Base-by-base conservation (phyloP, 2,113 vertebrate species). In the Dicrurus megarhynchus region DNA sequence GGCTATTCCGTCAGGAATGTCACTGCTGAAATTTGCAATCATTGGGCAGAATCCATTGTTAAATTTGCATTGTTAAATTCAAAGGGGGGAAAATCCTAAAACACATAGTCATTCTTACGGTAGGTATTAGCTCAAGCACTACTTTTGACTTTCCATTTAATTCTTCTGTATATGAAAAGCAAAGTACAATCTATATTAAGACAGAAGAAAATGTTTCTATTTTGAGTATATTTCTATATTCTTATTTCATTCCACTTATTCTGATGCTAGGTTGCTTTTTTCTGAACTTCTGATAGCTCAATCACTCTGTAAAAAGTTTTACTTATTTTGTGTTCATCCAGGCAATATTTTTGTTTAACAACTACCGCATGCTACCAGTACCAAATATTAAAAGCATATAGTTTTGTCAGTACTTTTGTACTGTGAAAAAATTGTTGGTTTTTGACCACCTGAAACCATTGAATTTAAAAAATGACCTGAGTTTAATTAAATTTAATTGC, bases 31-130 rank as follows among this genome's bases (percentile, higher is more conserved):
- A 96, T 84, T 95, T 93, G 92, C 95, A 96, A 82, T 94, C 75
- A 76, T 63, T 97, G 96, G 97, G 80, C 93, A 95, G 96, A 96
- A 91, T 94, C 92, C 55, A 88, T 93, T 85, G 91, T 95, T 96
- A 87, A 95, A 98, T 98, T 97, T 98, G 94, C 95, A 95, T 97
- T 96, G 93, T 97, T 95, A 97, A 97, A 96, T 95, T 88, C 90
- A 76, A 90, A 73, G 28, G 30, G 47, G 79, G 16, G 33, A 80
- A 91, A 97, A 87, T 80, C 77, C 65, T 75, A 78, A 96, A 97
- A 95, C 75, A 67, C 65, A 76, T 37, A 88, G 86, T 93, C 78
- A 80, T 82, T 83, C 87, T 80, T 84, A 21, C 83, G 42, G 77
- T 69, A 91, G 78, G 82, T 47, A 96, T 81, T 85, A 91, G 56